Evolutionary conservation across 2,888 invertebrate genomes (phyloP).

Genomic region (Tenodera sinensis): DNA sequence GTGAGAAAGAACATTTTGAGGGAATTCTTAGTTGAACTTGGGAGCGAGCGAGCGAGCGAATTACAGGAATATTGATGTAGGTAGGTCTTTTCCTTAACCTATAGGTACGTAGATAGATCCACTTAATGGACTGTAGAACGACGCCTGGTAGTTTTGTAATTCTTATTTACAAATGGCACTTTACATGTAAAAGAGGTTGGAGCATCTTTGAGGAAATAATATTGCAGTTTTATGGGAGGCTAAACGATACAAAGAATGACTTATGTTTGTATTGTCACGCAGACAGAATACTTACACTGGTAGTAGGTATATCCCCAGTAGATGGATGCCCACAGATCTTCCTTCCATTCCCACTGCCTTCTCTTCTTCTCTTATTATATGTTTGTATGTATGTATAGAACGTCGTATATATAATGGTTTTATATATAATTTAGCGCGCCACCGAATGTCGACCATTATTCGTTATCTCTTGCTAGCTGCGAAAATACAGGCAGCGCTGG

Average conservation of each 20-base stretch:
- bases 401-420: slow-evolving; percentile 26
- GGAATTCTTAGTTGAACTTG: no score
- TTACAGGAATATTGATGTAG: no score
- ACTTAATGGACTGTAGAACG: not conserved
- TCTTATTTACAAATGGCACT: not conserved
- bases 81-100: no score
- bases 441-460: slow-evolving; percentile 27
- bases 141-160: not conserved
- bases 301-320: not conserved
- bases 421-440: slow-evolving; percentile 26
- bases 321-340: not conserved
- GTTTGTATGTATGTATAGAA: slow-evolving; percentile 22
- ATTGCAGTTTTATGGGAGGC: not conserved
- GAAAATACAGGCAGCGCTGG: slow-evolving; percentile 18
- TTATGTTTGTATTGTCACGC: not conserved
- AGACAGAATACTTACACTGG: not conserved
- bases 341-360: no score
- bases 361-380: slow-evolving; percentile 18
- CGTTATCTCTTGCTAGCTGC: slow-evolving; percentile 19
- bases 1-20: no score
- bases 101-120: no score
- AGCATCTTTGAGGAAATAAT: not conserved
- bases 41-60: no score
- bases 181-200: not conserved
- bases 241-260: not conserved